phyloP scores from a whole-genome alignment of 2,888 invertebrate species.

The Papilio elwesi region DNA sequence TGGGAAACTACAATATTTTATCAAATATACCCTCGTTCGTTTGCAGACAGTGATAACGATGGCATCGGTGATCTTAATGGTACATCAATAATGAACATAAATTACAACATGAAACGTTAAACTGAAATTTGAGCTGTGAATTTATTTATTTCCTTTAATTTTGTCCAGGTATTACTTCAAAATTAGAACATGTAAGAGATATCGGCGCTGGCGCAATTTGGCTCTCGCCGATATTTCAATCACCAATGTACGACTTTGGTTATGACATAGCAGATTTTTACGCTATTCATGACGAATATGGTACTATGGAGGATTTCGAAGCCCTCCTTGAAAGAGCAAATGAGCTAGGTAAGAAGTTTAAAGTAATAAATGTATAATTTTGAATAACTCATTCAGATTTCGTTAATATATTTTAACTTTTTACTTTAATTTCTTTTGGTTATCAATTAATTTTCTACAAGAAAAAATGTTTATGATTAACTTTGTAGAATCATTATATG shows the following conservation, averaged over 20 bases:
- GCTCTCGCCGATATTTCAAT: constrained; percentile 89
- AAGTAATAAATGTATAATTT: background rate
- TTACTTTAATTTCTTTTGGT: too few species aligned
- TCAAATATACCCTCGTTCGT: constrained; percentile 91
- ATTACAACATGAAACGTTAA: background rate
- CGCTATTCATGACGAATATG: constrained; percentile 88
- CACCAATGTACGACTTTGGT: constrained; percentile 92
- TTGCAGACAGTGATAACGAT: constrained; percentile 90
- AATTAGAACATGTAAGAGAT: constrained; percentile 86
- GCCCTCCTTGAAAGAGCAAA: constrained; percentile 79
- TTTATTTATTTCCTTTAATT: background rate
- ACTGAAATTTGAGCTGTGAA: too few species aligned
- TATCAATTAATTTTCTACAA: too few species aligned
- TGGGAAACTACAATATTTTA: constrained; percentile 90
- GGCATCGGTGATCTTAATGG: constrained; percentile 87
- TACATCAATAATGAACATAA: constrained; percentile 46
- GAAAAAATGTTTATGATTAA: too few species aligned
- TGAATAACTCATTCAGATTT: too few species aligned
- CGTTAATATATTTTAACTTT: too few species aligned
- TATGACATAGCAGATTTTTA: constrained; percentile 91
- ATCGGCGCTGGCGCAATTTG: constrained; percentile 88
- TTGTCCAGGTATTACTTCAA: constrained; percentile 83
- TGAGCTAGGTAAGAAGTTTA: constrained; percentile 68
- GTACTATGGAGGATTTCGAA: constrained; percentile 89
- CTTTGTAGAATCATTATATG: too few species aligned